A percentile compares a stretch with the other conserved stretches of the same genome.
phyloP scores from a whole-genome alignment of 2,113 vertebrate species.

The Nymphicus hollandicus region DNA sequence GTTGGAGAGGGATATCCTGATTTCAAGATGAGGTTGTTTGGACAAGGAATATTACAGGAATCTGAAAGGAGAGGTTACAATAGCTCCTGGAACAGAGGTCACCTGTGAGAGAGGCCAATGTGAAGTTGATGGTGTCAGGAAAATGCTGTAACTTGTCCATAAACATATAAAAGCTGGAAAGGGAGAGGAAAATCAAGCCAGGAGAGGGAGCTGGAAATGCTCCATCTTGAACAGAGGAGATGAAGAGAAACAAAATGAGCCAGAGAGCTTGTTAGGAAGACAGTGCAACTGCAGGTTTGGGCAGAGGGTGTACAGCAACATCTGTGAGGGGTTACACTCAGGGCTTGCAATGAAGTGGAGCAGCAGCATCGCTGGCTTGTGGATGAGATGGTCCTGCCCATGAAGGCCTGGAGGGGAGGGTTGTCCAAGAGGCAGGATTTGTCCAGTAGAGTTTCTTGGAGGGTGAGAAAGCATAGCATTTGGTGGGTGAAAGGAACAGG shows the following conservation, averaged over 20 bases:
- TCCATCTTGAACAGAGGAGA: background rate
- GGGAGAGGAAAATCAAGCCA: background rate
- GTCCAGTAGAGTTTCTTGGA: background rate
- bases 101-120: background rate
- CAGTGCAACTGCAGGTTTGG: background rate
- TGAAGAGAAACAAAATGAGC: background rate
- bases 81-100: background rate
- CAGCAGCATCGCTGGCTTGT: background rate
- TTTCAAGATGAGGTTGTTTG: background rate
- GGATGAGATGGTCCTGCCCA: background rate
- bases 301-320: background rate
- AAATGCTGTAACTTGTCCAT: background rate
- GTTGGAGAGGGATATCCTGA: background rate
- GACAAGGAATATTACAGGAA: background rate
- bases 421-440: background rate
- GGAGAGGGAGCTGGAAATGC: background rate
- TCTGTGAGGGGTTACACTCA: background rate
- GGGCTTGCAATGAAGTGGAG: background rate
- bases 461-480: background rate
- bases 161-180: background rate
- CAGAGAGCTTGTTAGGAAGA: background rate
- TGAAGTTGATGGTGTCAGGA: background rate
- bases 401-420: too few species aligned
- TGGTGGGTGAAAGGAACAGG: background rate
- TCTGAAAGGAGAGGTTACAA: background rate